Evolutionary conservation across 2,797 vertebrate genomes (phyloP), one percentile per base, ranked within the genome.

Genomic region (Periparus ater): DNA sequence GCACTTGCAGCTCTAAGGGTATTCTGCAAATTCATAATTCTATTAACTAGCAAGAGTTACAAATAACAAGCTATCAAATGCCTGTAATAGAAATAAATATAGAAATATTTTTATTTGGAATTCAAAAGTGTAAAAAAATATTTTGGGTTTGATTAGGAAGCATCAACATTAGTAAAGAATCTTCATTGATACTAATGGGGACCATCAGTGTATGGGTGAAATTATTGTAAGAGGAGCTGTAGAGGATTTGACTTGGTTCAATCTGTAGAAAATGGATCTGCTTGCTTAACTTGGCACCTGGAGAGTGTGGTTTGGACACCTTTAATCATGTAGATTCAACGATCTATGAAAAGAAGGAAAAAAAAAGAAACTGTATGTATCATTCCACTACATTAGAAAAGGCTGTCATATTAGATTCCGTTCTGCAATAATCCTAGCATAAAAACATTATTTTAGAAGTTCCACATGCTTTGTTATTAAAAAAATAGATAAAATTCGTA

Each of bases 341-440:
- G 38, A 13, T 13, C 38, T 40, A 40, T 40, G 38, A 40, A 40
- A 38, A 50, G 8, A 12, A 81, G 16, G 11, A 1, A 23, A 40
- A 47, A 27, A 27, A 10, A 29, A 32, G 4, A 55, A 74, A 36
- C 4, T 0, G 0, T 22, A 23, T 26, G 1, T 57, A 7, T 72
- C 26, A 36, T 76, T 72, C 15, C 9, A 68, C 68, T 72, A 17
- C 38, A 66, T 62, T 62, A 60, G 51, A 58, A 89, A 82, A 48
- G 3, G 2, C 18, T 65, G 27, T 62, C 10, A 21, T n/a, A 8
- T 76, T 79, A 32, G 10, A 55, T 58, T 68, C 9, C 34, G 44
- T 84, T 72, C 60, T 70, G 21, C 29, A 85, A 21, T 51, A 81
- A 51, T 61, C 7, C 11, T 62, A 45, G 27, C 36, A 73, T 25